Conservation (phyloP, 2,797 vertebrate species). For the Labeo calbasu region DNA sequence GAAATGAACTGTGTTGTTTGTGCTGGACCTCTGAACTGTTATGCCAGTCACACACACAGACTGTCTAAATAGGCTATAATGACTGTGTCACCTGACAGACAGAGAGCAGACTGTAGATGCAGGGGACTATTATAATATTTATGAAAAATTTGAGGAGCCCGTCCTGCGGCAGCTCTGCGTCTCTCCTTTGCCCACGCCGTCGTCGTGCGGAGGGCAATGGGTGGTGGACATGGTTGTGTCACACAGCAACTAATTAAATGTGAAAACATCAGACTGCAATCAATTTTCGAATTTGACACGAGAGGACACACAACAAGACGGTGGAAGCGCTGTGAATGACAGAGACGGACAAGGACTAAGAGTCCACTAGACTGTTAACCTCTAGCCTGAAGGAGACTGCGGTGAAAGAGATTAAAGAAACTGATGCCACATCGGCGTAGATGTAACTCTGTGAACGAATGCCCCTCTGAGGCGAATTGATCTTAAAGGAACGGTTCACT, state of each 20-base stretch:
- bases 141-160: slow-evolving; percentile 29
- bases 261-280: slow-evolving; percentile 53
- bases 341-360: slow-evolving; percentile 41
- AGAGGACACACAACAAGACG: slow-evolving; percentile 48
- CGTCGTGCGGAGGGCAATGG: slow-evolving; percentile 8
- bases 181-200: not conserved
- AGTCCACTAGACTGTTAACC: slow-evolving; percentile 26
- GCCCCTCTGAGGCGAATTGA: slow-evolving; percentile 34
- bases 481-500: slow-evolving; percentile 9
- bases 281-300: slow-evolving; percentile 51
- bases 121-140: slow-evolving; percentile 42
- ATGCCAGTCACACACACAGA: slow-evolving; percentile 26
- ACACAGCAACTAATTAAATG: slow-evolving; percentile 59
- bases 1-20: slow-evolving; percentile 28
- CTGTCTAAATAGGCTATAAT: slow-evolving; percentile 29
- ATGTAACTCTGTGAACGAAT: slow-evolving; percentile 29
- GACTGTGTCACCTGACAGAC: slow-evolving; percentile 26
- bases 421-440: slow-evolving; percentile 36
- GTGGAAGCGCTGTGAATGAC: slow-evolving; percentile 43
- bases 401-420: slow-evolving; percentile 40
- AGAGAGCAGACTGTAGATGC: slow-evolving; percentile 38
- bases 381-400: slow-evolving; percentile 46
- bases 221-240: slow-evolving; percentile 38
- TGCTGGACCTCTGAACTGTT: slow-evolving; percentile 30
- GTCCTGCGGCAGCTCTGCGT: not conserved